Evolutionary conservation across 2,888 invertebrate species (phyloP).

Genomic region (Pyrochroa serraticornis): DNA sequence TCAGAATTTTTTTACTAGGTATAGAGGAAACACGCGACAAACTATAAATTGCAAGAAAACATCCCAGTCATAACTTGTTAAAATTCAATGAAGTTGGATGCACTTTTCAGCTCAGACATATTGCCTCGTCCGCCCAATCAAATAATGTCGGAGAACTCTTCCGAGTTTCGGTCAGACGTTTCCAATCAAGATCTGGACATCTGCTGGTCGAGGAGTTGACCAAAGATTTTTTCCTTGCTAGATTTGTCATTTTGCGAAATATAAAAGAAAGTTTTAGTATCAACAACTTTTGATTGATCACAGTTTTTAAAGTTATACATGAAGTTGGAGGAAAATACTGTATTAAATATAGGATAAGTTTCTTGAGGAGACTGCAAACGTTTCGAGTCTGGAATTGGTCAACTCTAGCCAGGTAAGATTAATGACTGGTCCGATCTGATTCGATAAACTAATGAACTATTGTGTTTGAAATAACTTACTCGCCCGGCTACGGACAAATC

Average conservation of each 20-base stretch:
- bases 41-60: not conserved
- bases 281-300: too few relatives aligned
- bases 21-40: too few relatives aligned
- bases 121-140: conserved; percentile 3
- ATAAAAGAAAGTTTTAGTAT: too few relatives aligned
- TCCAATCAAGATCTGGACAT: too few relatives aligned
- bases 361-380: too few relatives aligned
- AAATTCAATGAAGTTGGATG: conserved; percentile 16
- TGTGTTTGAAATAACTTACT: conserved; percentile 58
- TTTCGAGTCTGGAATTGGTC: conserved; percentile 15
- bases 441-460: conserved; percentile 61
- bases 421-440: conserved; percentile 58
- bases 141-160: not conserved
- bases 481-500: conserved; percentile 52
- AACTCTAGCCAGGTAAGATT: conserved; percentile 49
- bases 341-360: not conserved
- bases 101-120: conserved; percentile 10
- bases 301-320: too few relatives aligned
- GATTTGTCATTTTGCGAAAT: too few relatives aligned
- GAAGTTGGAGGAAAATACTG: not conserved
- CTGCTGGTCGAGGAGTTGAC: too few relatives aligned
- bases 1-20: too few relatives aligned
- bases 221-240: too few relatives aligned
- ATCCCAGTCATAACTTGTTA: conserved; percentile 8
- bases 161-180: too few relatives aligned